A percentile compares a stretch with the other conserved stretches of the same genome.
Evolutionary conservation across 2,797 vertebrate genomes (phyloP).

Genomic region (Simalia tracyae): DNA sequence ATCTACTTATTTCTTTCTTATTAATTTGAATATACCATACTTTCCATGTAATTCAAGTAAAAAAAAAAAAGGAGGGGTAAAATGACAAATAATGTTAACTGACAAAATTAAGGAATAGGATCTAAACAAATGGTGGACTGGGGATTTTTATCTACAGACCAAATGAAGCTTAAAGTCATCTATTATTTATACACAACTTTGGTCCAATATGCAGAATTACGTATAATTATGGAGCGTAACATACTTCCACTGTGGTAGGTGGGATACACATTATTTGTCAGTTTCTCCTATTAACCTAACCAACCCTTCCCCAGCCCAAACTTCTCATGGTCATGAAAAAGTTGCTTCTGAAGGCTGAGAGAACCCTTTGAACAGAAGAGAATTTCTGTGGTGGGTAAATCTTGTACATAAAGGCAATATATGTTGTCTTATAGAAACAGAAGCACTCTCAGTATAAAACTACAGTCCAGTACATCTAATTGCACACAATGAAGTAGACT

Average conservation of each 20-base stretch:
- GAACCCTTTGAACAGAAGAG: background rate
- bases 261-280: background rate
- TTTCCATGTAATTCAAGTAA: background rate
- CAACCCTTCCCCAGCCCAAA: background rate
- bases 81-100: background rate
- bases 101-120: conserved; percentile 57
- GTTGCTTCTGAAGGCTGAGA: background rate
- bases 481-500: background rate
- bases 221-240: background rate
- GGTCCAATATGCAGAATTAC: background rate
- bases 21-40: conserved; percentile 37
- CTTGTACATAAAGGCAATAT: background rate
- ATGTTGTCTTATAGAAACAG: background rate
- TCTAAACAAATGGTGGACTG: conserved; percentile 43
- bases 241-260: background rate
- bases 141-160: conserved; percentile 38
- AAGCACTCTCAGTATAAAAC: background rate
- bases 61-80: background rate
- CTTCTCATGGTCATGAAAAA: background rate
- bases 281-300: background rate
- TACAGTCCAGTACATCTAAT: background rate
- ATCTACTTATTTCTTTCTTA: conserved; percentile 12
- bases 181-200: background rate
- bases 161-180: conserved; percentile 48
- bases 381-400: background rate